These are phyloP conservation scores for Notoglanidium macrostoma DNA, from an alignment of 2,797 vertebrate species.

Conservation along the genomic window DNA sequence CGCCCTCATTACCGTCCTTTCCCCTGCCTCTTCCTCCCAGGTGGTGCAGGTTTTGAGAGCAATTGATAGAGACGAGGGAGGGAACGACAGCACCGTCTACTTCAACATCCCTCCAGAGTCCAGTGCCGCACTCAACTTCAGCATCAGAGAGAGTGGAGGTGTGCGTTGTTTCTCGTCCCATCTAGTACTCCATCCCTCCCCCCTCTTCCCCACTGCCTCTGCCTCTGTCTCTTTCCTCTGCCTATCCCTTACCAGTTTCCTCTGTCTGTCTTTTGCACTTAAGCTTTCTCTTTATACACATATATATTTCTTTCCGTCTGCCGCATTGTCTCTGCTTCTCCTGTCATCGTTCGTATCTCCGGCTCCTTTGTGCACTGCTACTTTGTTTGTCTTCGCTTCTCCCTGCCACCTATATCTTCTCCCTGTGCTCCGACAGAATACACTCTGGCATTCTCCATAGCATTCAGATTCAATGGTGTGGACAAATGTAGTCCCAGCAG, in stretches of 20 bases:
- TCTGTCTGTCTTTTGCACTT: neutral
- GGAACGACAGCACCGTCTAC: slow-evolving; percentile 84
- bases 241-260: neutral
- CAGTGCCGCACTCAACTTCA: slow-evolving; percentile 82
- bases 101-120: slow-evolving; percentile 84
- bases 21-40: slow-evolving; percentile 69
- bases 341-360: slow-evolving; percentile 63
- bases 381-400: slow-evolving; percentile 63
- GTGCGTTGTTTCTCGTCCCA: slow-evolving; percentile 59
- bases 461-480: slow-evolving; percentile 52
- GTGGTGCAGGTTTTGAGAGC: slow-evolving; percentile 88
- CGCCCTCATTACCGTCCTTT: slow-evolving; percentile 22
- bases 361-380: slow-evolving; percentile 68
- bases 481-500: slow-evolving; percentile 57
- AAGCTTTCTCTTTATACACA: slow-evolving; percentile 30
- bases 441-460: slow-evolving; percentile 30
- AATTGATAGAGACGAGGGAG: slow-evolving; percentile 86
- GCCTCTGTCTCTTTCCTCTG: neutral
- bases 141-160: slow-evolving; percentile 86
- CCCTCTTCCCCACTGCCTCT: slow-evolving; percentile 17
- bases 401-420: slow-evolving; percentile 47
- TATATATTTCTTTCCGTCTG: slow-evolving; percentile 11
- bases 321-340: slow-evolving; percentile 55
- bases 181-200: slow-evolving; percentile 44
- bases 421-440: slow-evolving; percentile 27